A percentile compares a stretch with the other conserved stretches of the same genome.
phyloP scores from a whole-genome alignment of 2,888 invertebrate genomes.

The Disparrhopalites patrizii region DNA sequence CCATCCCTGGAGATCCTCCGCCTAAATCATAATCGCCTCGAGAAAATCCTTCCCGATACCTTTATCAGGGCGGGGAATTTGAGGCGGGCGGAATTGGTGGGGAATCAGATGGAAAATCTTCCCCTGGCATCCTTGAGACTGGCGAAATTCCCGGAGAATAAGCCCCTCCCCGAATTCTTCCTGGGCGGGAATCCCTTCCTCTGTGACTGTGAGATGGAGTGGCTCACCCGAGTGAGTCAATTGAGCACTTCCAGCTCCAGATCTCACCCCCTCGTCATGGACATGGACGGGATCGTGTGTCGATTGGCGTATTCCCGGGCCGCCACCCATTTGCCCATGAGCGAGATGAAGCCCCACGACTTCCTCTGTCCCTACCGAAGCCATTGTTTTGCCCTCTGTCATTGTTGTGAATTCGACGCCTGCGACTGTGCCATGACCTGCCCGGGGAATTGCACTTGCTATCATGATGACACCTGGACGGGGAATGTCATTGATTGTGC shows the following conservation, averaged over 20 bases:
- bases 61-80: conserved; percentile 59
- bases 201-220: conserved; percentile 84
- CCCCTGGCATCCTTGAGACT: conserved; percentile 71
- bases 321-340: conserved; percentile 54
- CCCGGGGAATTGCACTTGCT: conserved; percentile 79
- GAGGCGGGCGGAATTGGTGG: conserved; percentile 83
- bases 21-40: conserved; percentile 70
- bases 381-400: conserved; percentile 79
- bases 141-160: conserved; percentile 67
- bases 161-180: conserved; percentile 72
- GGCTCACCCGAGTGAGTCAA: conserved; percentile 75
- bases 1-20: conserved; percentile 51
- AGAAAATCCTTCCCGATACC: conserved; percentile 59
- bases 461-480: conserved; percentile 79
- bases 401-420: conserved; percentile 85
- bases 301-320: conserved; percentile 63
- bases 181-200: conserved; percentile 77
- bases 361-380: conserved; percentile 76
- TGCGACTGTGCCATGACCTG: conserved; percentile 91
- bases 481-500: conserved; percentile 82
- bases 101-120: conserved; percentile 76
- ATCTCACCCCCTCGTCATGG: conserved; percentile 73
- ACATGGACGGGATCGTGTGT: conserved; percentile 73
- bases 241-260: conserved; percentile 63
- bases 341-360: conserved; percentile 68